A percentile compares a stretch with the other conserved stretches of the same genome.
These are phyloP conservation scores for Leptinotarsa undecemlineata DNA, from an alignment of 1,140 invertebrate genomes.

Conservation along the genomic window DNA sequence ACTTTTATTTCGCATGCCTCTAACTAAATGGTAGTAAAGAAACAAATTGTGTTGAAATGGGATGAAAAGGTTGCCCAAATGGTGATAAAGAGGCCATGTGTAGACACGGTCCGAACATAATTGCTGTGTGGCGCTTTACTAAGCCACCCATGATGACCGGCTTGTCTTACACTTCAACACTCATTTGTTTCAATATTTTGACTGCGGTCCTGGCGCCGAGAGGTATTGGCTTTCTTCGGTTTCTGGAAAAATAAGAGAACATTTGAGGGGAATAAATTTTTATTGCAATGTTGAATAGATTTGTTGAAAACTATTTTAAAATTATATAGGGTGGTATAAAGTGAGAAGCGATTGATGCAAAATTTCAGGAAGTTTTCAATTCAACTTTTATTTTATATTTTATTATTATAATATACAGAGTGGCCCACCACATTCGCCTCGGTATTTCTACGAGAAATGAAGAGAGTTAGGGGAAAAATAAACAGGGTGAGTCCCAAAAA, in stretches of 20 bases:
- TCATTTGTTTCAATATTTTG: conserved; percentile 20
- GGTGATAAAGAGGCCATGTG: conserved; percentile 18
- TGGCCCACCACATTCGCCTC: no score
- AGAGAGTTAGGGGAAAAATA: no score
- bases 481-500: no score
- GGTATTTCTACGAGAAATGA: no score
- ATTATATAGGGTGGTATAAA: no score
- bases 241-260: not conserved
- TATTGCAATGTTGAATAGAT: no score
- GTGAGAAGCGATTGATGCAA: no score
- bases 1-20: conserved; percentile 16
- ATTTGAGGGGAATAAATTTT: no score
- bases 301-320: no score
- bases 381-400: no score
- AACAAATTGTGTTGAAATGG: conserved; percentile 18
- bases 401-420: no score
- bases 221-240: not conserved
- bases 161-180: conserved; percentile 14
- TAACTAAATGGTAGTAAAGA: not conserved
- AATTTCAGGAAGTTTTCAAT: no score
- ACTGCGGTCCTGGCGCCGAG: conserved; percentile 10
- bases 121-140: conserved; percentile 9
- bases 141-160: conserved; percentile 17
- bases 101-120: conserved; percentile 13
- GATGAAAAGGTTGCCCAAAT: conserved; percentile 13